A percentile compares a stretch with the other conserved stretches of the same genome.
These are phyloP conservation scores for Drosophila quadrilineata DNA, from an alignment of 1,140 invertebrate species.

Conservation along the genomic window DNA sequence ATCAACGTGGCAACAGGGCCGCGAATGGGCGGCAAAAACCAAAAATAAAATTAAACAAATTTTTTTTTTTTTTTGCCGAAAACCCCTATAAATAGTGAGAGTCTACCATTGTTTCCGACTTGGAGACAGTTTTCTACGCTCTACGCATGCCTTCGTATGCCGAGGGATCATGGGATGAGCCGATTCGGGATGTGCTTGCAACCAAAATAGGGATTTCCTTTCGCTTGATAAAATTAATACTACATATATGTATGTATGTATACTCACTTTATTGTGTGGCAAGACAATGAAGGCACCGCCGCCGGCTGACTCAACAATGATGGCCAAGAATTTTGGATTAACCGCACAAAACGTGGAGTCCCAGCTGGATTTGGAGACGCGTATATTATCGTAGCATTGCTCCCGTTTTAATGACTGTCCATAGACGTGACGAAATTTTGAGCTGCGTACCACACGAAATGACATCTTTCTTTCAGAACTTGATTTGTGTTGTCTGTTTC, in stretches of 20 bases:
- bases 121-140: slow-evolving; percentile 3
- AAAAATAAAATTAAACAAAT: too few relatives aligned
- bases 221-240: too few relatives aligned
- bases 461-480: slow-evolving; percentile 87
- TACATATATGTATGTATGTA: too few relatives aligned
- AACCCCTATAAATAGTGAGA: slow-evolving; percentile 54
- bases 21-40: slow-evolving; percentile 61
- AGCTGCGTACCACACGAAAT: slow-evolving; percentile 96
- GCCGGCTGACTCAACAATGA: slow-evolving; percentile 99
- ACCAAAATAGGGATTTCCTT: slow-evolving; percentile 23
- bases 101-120: slow-evolving; percentile 27
- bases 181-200: slow-evolving; percentile 55
- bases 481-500: slow-evolving; percentile 5
- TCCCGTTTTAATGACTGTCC: slow-evolving; percentile 97
- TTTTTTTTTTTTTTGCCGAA: too few relatives aligned
- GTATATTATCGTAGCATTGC: slow-evolving; percentile 99
- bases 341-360: slow-evolving; percentile 99
- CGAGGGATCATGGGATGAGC: background rate
- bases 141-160: background rate
- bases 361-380: slow-evolving; percentile 99
- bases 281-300: slow-evolving; percentile 99
- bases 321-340: slow-evolving; percentile 99
- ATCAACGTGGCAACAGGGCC: slow-evolving; percentile 52
- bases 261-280: slow-evolving; percentile 95
- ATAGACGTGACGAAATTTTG: slow-evolving; percentile 99